These are phyloP conservation scores for Eurois occulta DNA, from an alignment of 2,888 invertebrate genomes.

Conservation along the genomic window DNA sequence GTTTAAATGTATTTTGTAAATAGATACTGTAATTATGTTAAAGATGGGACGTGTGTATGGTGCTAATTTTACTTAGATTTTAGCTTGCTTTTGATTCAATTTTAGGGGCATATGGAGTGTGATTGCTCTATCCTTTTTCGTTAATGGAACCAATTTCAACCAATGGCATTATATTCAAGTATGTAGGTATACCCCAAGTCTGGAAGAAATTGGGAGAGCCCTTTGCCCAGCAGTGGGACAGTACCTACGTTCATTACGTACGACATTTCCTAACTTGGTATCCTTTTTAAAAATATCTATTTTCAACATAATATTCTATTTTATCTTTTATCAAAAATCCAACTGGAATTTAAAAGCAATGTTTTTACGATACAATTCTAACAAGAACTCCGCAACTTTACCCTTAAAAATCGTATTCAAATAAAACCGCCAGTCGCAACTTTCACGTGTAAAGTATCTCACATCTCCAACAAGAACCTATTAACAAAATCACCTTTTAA, in stretches of 20 bases:
- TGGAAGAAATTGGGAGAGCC: no score
- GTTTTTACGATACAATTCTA: neutral
- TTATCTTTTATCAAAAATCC: neutral
- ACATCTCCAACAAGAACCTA: slow-evolving; percentile 52
- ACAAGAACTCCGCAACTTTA: slow-evolving; percentile 13
- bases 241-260: no score
- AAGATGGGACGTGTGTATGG: slow-evolving; percentile 36
- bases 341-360: neutral
- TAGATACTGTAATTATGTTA: slow-evolving; percentile 53
- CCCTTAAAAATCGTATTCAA: slow-evolving; percentile 6
- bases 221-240: neutral
- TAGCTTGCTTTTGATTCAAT: neutral
- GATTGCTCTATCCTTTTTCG: neutral
- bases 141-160: neutral
- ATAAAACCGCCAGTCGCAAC: neutral
- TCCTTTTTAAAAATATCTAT: neutral
- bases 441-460: slow-evolving; percentile 18
- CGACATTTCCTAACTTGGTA: neutral
- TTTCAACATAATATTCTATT: no score
- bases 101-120: neutral
- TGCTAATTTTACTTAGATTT: slow-evolving; percentile 16
- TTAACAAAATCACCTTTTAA: slow-evolving; percentile 74
- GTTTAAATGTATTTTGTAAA: slow-evolving; percentile 66
- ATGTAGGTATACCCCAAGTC: neutral
- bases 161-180: no score